phyloP scores from a whole-genome alignment of 2,888 invertebrate genomes.

The Troilus luridus region DNA sequence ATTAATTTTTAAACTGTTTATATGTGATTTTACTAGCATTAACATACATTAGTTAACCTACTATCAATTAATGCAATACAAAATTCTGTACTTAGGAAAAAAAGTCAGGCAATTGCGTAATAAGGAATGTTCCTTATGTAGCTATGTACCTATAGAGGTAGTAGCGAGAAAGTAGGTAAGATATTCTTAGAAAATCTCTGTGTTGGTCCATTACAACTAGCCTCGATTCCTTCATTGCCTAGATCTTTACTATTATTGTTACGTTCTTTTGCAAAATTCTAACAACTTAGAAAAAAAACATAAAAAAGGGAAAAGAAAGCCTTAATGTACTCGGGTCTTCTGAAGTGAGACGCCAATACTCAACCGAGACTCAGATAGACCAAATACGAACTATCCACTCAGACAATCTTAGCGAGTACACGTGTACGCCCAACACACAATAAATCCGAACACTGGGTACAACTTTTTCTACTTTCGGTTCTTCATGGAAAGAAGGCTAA shows the following conservation, averaged over 20 bases:
- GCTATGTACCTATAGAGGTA: no score
- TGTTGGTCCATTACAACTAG: not conserved
- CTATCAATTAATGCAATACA: no score
- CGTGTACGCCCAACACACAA: not conserved
- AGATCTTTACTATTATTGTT: not conserved
- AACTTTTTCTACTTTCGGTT: conserved; percentile 40
- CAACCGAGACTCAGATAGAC: not conserved
- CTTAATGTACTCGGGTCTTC: not conserved
- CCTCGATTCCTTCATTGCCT: not conserved
- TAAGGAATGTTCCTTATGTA: no score
- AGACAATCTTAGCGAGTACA: not conserved
- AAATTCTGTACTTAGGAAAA: no score
- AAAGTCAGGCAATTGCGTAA: no score
- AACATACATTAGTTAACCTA: no score
- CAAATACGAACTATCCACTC: conserved; percentile 10
- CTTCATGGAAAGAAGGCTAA: not conserved
- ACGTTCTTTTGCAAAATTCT: not conserved
- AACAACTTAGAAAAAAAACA: not conserved
- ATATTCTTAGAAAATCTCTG: not conserved
- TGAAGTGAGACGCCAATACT: conserved; percentile 13
- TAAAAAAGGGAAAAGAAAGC: not conserved
- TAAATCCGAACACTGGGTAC: conserved; percentile 36
- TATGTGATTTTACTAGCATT: no score
- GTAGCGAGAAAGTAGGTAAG: not conserved
- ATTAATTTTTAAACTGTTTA: no score